Percentiles rank a stretch among this genome's conserved stretches.
Conservation (phyloP, 2,888 invertebrate species). For the Tipula confusa region DNA sequence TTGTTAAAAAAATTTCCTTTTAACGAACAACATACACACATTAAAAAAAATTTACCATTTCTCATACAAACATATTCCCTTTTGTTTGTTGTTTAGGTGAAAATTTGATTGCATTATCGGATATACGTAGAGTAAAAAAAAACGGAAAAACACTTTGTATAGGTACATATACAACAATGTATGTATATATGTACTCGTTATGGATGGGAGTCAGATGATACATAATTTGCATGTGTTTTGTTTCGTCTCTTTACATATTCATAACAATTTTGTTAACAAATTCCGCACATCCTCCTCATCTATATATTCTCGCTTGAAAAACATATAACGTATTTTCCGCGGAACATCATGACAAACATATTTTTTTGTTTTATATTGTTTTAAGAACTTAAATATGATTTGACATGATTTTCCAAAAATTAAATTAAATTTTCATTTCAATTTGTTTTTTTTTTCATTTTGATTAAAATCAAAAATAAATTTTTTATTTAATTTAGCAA, state of each 20-base stretch:
- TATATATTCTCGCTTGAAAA: not conserved
- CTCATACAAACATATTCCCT: not conserved
- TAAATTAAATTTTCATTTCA: slow-evolving; percentile 14
- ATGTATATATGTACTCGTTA: not conserved
- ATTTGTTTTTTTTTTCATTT: not conserved
- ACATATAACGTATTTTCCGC: not conserved
- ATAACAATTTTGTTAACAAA: not conserved
- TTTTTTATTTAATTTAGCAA: not conserved
- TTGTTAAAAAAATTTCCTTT: slow-evolving; percentile 8
- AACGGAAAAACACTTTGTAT: not conserved
- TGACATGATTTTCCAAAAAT: slow-evolving; percentile 25
- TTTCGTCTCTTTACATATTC: not conserved
- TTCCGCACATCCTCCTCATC: not conserved
- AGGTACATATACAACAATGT: not conserved
- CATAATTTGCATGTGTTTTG: not conserved
- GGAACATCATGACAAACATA: not conserved
- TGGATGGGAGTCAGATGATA: not conserved
- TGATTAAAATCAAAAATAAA: not conserved
- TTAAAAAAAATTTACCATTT: not conserved
- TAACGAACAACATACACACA: not conserved
- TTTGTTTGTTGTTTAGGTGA: slow-evolving; percentile 25
- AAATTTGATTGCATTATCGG: slow-evolving; percentile 25
- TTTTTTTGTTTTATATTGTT: not conserved
- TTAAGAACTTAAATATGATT: not conserved
- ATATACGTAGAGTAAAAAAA: not conserved